Base-by-base conservation (phyloP, 2,797 vertebrate species). In the Myotis pilosus region DNA sequence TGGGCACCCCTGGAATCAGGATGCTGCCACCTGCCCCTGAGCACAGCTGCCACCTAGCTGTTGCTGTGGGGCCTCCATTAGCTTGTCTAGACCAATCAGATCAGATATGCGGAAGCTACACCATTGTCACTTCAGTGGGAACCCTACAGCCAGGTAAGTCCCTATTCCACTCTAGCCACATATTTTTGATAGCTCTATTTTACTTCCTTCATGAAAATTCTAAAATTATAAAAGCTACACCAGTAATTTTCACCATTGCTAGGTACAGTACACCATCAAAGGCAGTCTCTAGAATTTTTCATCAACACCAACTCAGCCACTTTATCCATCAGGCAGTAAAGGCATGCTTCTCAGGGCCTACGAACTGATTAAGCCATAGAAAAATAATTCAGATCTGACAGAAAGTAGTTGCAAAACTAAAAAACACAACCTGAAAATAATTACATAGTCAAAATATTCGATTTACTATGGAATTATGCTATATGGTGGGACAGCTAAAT, bases 51-150 rank as follows among this genome's bases (percentile, higher is more conserved):
- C 8, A 19, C 76, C 89, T 84, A 49, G 91, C 79, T 95, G 94
- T 84, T 91, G 93, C 83, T 41, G 71, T 44, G 66, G 49, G 68
- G 89, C 36, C 80, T 91, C 79, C 91, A 51, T 84, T 89, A 2
- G 80, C 84, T 91, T 92, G 91, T 92, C 93, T 60, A 79, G 87
- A 87, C 81, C 94, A 91, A 94, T 96, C 93, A 96, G 94, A 36
- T 89, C 96, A 95, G 91, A 91, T 41, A 17, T 47, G 86, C 12
- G 12, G 87, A 92, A 96, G 84, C 49, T 41, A 57, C 30, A 51
- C 36, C 36, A 36, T 13, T 19, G 2, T 49, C 87, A 82, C 57
- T 82, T 79, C 87, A 44, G 55, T n/a, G 75, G 68, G 55, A 91
- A 5, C 5, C n/a, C 33, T 36, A 11, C 1, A 36, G 92, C 81